Base-by-base conservation (phyloP, 2,888 invertebrate species). In the Agrilus biguttatus region DNA sequence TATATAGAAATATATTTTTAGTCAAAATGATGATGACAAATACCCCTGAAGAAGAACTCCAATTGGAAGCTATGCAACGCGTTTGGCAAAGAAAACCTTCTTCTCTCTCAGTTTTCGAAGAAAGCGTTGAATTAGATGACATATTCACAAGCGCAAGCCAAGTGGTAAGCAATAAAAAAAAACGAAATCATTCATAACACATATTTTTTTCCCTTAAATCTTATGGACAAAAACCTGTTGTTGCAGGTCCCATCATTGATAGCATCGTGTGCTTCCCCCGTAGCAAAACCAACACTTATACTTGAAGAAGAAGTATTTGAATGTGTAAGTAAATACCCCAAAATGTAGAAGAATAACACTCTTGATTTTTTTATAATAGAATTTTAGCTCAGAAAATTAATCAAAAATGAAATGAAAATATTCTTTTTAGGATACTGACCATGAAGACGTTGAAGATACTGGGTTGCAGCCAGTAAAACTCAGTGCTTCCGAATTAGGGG, bases 401-500 rank as follows among this genome's bases (percentile, higher is more conserved):
- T 21, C 8, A 14, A 28, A 23, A 13, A 5, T n/a, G 5, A 32
- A 39, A 34, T 35, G n/a, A n/a, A n/a, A n/a, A 10, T 19, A 19
- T 14, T 19, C 10, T 14, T 23, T 44, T 14, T 17, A 35, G 33
- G 34, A 45, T 8, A 17, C 41, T 10, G 14, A 38, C 19, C 36
- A 5, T 3, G 38, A 46, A 41, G 44, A 45, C 6, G 37, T 36
- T 6, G 14, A 12, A 3, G 21, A 23, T 14, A 39, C 44, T 14
- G 42, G 39, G 12, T 3, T 36, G 33, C n/a, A 40, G 7, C 38
- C 42, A 14, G 14, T 60, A 12, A 56, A 53, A 13, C 59, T 80
- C 52, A 76, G 79, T 54, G 80, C 75, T 3, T 70, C 75, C 37
- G 63, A 65, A 32, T 62, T 80, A 40, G 77, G 77, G 5, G 81